Base-by-base conservation (phyloP, 1,140 invertebrate genomes). In the Lycorma delicatula region DNA sequence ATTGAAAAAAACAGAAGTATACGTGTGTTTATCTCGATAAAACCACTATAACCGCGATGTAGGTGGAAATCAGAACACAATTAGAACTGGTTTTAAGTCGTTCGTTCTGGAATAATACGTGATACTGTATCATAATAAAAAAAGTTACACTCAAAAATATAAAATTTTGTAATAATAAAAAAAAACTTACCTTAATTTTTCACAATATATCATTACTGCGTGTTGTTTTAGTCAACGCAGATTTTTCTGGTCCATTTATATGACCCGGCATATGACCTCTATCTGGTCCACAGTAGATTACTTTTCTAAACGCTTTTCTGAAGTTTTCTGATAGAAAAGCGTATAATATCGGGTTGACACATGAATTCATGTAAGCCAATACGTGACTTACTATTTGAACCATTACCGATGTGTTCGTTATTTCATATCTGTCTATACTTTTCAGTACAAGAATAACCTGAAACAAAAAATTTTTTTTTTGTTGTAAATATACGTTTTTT, bases 341-440 rank as follows among this genome's bases (percentile, higher is more conserved):
- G 73, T 97, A 97, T n/a, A 97, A 79, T 58, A 97, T 89, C 0
- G 94, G 94, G 71, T 97, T 97, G 58, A 97, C 85, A 68, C 93
- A 96, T 61, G 89, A 91, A 75, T 96, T 97, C 71, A 87, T 91
- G 73, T 97, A 97, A 2, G 93, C 93, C 50, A 97, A 72, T n/a
- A 94, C 88, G 67, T 96, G 91, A 6, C 89, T 84, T 3, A 82
- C 81, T 60, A 94, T 90, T 72, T 93, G 89, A 4, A 85, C 74
- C 16, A 87, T 80, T 63, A 91, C 81, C 53, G 82, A 80, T 48
- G 80, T 74, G 64, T 80, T 77, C 20, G 71, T 59, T 20, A 82
- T 77, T 47, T 82, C 80, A 72, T 89, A 92, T 44, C 77, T 66
- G 59, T 83, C 73, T 23, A 91, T 66, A 12, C 86, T 86, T 71